Percentiles rank a stretch among this genome's conserved stretches.
Evolutionary conservation across 1,140 invertebrate species (phyloP).

Genomic region (Trichonephila inaurata): DNA sequence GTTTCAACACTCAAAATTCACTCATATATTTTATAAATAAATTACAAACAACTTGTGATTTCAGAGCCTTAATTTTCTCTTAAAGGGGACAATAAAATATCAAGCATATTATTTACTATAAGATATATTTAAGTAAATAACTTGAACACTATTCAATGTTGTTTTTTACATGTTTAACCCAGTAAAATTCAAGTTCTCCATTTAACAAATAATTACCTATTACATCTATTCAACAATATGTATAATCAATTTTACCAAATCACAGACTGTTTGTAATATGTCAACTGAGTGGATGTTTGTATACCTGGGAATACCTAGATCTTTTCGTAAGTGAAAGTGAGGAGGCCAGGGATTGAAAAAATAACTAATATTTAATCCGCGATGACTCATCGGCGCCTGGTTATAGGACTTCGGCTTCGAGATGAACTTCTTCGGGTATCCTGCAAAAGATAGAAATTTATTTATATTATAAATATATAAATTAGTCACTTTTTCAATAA

Average conservation of each 20-base stretch:
- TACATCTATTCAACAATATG: background rate
- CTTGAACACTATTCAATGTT: too few species aligned
- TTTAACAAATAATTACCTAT: too few species aligned
- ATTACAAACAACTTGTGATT: background rate
- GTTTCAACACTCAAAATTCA: background rate
- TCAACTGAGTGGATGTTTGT: background rate
- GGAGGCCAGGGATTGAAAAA: conserved; percentile 70
- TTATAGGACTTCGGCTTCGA: conserved; percentile 63
- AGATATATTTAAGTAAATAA: too few species aligned
- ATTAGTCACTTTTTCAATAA: too few species aligned
- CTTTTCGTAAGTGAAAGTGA: conserved; percentile 10
- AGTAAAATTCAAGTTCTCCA: too few species aligned
- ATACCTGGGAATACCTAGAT: conserved; percentile 19
- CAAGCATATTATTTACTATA: too few species aligned
- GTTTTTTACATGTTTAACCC: too few species aligned
- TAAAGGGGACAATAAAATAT: background rate
- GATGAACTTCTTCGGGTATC: conserved; percentile 62
- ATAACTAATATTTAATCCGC: background rate
- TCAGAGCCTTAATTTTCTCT: background rate
- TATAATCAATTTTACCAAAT: background rate
- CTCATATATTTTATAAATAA: background rate
- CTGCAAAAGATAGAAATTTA: background rate
- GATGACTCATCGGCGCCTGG: conserved; percentile 35
- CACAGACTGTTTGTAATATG: background rate
- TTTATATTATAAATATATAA: too few species aligned